Base-by-base conservation (phyloP, 2,113 vertebrate genomes). In the Otolemur garnettii region DNA sequence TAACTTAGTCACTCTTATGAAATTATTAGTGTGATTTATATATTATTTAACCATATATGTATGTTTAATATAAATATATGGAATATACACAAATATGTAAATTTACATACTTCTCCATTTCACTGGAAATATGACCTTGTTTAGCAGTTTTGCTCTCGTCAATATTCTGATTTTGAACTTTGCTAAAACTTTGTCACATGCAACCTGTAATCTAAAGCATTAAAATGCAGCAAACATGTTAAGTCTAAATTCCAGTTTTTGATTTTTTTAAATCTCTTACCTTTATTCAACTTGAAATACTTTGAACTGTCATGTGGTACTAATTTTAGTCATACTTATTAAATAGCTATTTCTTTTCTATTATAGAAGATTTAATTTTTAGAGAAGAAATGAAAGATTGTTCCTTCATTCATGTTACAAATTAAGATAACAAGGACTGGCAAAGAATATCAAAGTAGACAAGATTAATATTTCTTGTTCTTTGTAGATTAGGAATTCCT, bases 161-260 rank as follows among this genome's bases (percentile, higher is more conserved):
- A 24, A 66, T 85, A 84, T 24, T 93, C 75, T 0, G 0, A 78
- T 96, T 97, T 96, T 92, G 60, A 97, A 91, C 72, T 88, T 91
- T 74, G 3, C 15, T 95, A 45, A 38, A 28, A 93, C 17, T 83
- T 96, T 96, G 15, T 38, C n/a, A 53, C 24, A 81, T 24, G 33
- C 0, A 62, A 6, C 21, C 35, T 97, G 97, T 86, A 57, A 92
- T 95, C 62, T 85, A 93, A 92, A 60, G 4, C 14, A 90, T 91
- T 94, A 87, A 97, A 98, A 96, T 53, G 14, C 24, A 96, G n/a
- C 1, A 95, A 96, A 88, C 74, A 1, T 93, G 95, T 87, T 82
- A 94, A 83, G 7, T 55, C 9, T 80, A 72, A 69, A 0, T 60
- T 97, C 83, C 38, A 93, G 15, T 68, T 94, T 94, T 12, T 19